A percentile compares a stretch with the other conserved stretches of the same genome.
Evolutionary conservation across 1,140 invertebrate genomes (phyloP).

Genomic region (Neotoxoptera formosana): DNA sequence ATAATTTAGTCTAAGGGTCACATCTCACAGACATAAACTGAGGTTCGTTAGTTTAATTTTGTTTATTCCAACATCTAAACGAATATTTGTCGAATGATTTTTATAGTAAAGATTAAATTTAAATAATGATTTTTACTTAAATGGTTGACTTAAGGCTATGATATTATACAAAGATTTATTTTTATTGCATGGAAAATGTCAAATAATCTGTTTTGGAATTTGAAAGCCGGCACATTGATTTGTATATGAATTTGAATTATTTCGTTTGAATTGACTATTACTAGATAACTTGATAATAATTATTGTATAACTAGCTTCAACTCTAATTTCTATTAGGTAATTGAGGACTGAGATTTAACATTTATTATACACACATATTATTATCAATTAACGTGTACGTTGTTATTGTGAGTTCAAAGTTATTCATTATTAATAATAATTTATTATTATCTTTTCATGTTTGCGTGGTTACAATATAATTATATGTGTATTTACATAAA

Average conservation of each 20-base stretch:
- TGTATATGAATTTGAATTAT: background rate
- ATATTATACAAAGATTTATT: background rate
- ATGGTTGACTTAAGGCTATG: background rate
- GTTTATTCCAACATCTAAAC: background rate
- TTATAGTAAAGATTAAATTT: background rate
- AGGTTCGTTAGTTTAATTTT: constrained; percentile 16
- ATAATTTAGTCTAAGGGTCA: background rate
- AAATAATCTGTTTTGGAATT: background rate
- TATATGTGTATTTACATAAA: background rate
- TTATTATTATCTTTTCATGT: no score
- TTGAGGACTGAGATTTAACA: background rate
- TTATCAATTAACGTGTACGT: background rate
- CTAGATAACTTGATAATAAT: background rate
- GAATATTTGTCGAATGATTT: background rate
- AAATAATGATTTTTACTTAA: background rate
- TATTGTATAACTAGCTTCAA: background rate
- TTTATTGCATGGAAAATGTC: background rate
- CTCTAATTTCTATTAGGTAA: background rate
- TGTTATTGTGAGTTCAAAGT: background rate
- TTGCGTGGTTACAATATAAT: background rate
- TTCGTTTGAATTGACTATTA: background rate
- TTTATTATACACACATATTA: background rate
- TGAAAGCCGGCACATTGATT: background rate
- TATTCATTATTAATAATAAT: no score
- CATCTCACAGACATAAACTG: background rate